These are phyloP conservation scores for Bombus vancouverensis DNA, from an alignment of 1,140 invertebrate species.

Conservation along the genomic window DNA sequence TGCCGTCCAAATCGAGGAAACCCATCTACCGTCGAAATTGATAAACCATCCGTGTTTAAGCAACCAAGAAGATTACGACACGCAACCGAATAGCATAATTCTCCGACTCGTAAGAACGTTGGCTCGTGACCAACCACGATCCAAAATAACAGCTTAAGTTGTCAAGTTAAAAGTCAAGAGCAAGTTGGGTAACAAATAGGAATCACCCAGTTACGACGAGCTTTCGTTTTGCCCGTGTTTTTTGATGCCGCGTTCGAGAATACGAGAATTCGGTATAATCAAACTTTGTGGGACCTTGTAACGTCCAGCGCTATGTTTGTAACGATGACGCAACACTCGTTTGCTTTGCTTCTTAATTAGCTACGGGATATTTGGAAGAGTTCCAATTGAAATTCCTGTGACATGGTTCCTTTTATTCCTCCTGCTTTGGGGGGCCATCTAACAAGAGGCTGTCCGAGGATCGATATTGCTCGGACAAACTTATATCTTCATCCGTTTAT, in stretches of 20 bases:
- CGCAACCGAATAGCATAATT: neutral
- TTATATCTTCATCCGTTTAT: neutral
- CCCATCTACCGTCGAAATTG: constrained; percentile 20
- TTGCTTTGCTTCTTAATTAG: neutral
- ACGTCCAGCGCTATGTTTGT: no score
- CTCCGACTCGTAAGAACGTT: neutral
- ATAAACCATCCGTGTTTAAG: neutral
- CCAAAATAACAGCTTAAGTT: no score
- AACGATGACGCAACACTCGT: constrained; percentile 1
- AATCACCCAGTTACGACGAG: neutral
- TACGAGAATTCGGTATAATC: neutral
- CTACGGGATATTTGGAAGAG: neutral
- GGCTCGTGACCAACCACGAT: neutral
- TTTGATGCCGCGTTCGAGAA: neutral
- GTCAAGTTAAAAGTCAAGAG: neutral
- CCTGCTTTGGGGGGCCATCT: no score
- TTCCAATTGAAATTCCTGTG: neutral
- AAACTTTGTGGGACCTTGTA: neutral
- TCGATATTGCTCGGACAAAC: neutral
- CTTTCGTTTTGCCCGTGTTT: neutral
- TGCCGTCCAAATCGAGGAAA: neutral
- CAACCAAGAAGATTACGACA: neutral
- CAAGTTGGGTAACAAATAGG: neutral
- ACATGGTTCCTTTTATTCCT: neutral
- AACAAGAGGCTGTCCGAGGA: neutral